Evolutionary conservation across 2,888 invertebrate species (phyloP).

Genomic region (Cerceris rybyensis): DNA sequence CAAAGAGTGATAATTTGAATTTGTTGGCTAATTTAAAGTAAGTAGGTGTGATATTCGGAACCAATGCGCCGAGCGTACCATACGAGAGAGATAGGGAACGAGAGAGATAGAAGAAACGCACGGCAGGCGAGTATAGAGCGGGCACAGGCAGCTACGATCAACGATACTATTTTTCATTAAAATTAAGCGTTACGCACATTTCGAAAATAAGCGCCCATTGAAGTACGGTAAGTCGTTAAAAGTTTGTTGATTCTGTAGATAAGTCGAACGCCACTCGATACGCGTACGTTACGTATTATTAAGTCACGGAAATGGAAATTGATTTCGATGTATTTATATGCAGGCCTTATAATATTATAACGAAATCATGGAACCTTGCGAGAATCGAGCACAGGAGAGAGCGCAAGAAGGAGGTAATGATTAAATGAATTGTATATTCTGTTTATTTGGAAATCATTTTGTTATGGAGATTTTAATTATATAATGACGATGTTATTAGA

Average conservation of each 20-base stretch:
- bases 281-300: conserved; percentile 17
- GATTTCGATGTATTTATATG: conserved; percentile 58
- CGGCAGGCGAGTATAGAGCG: conserved; percentile 53
- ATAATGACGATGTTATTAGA: conserved; percentile 26
- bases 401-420: conserved; percentile 70
- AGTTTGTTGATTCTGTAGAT: conserved; percentile 7
- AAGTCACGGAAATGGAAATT: conserved; percentile 39
- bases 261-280: background rate
- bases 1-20: conserved; percentile 28
- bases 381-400: conserved; percentile 65
- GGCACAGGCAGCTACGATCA: conserved; percentile 55
- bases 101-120: conserved; percentile 41
- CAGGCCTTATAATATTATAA: conserved; percentile 60
- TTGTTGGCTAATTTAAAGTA: conserved; percentile 41
- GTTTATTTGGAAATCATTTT: conserved; percentile 37
- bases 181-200: conserved; percentile 43
- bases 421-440: conserved; percentile 22
- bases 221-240: conserved; percentile 36
- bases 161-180: conserved; percentile 60
- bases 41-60: conserved; percentile 46
- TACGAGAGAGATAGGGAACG: conserved; percentile 42
- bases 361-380: conserved; percentile 70
- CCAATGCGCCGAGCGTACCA: conserved; percentile 55
- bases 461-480: conserved; percentile 38
- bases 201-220: conserved; percentile 43